Conservation (phyloP, 2,113 vertebrate genomes). For the Hydrolagus affinis region DNA sequence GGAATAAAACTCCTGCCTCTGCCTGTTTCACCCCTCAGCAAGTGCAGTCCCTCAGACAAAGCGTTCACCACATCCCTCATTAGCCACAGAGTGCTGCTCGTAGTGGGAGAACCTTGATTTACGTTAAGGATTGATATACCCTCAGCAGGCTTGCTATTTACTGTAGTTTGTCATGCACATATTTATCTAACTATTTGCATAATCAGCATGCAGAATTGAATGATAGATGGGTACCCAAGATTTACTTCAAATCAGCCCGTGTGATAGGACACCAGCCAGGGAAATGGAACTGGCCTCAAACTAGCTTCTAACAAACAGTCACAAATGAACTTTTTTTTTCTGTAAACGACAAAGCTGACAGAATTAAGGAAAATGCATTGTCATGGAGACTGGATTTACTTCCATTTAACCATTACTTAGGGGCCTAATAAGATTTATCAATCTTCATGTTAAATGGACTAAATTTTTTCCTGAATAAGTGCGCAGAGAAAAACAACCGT, state of each 20-base stretch:
- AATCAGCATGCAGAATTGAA: slow-evolving; percentile 28
- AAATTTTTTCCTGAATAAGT: slow-evolving; percentile 20
- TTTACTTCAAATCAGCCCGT: slow-evolving; percentile 11
- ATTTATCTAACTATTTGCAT: slow-evolving; percentile 21
- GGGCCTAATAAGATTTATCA: slow-evolving; percentile 26
- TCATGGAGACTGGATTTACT: slow-evolving; percentile 13
- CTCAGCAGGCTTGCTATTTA: slow-evolving; percentile 21
- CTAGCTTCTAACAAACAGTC: slow-evolving; percentile 4
- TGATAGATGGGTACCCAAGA: slow-evolving; percentile 25
- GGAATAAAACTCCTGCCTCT: background rate
- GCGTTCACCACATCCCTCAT: background rate
- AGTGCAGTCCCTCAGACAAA: background rate
- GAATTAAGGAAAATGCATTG: background rate
- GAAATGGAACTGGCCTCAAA: slow-evolving; percentile 17
- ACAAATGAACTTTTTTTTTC: slow-evolving; percentile 11
- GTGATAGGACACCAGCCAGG: background rate
- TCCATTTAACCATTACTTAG: background rate
- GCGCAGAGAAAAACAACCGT: slow-evolving; percentile 23
- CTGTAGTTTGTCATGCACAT: slow-evolving; percentile 21
- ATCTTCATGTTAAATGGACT: slow-evolving; percentile 27
- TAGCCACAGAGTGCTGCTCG: background rate
- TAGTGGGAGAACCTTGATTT: background rate
- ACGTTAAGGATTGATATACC: background rate
- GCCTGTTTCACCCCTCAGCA: background rate
- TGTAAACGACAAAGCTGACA: background rate